phyloP scores from a whole-genome alignment of 2,888 invertebrate species.

The Aplocera efformata region DNA sequence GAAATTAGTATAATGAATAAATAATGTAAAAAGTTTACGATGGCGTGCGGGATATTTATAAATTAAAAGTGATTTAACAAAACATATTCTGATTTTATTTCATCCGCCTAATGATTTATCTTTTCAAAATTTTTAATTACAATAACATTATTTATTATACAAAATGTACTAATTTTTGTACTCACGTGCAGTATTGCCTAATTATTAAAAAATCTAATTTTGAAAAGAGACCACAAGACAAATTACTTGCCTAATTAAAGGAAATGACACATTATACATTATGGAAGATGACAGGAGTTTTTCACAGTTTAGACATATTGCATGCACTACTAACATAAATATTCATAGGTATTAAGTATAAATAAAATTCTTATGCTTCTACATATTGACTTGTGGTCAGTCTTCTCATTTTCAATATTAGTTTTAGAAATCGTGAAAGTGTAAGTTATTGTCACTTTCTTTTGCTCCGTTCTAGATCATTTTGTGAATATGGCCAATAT shows the following conservation, averaged over 20 bases:
- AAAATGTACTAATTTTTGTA: conserved; percentile 61
- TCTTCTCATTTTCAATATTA: conserved; percentile 25
- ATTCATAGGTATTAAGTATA: background rate
- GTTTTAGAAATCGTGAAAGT: conserved; percentile 29
- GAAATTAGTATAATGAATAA: too few species aligned
- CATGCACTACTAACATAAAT: too few species aligned
- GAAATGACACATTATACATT: too few species aligned
- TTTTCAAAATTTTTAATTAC: conserved; percentile 42
- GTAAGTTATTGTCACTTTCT: conserved; percentile 27
- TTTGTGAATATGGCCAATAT: conserved; percentile 20
- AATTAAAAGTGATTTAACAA: conserved; percentile 55
- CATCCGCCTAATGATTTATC: conserved; percentile 53
- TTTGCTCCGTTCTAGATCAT: conserved; percentile 25
- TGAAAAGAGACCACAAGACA: conserved; percentile 25
- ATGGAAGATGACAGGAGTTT: too few species aligned
- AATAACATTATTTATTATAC: conserved; percentile 39
- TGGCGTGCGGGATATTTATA: background rate
- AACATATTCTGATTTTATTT: conserved; percentile 72
- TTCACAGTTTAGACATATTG: too few species aligned
- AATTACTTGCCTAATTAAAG: too few species aligned
- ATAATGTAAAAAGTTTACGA: background rate
- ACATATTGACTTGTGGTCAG: conserved; percentile 26
- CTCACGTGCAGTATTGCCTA: conserved; percentile 65
- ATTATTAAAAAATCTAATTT: conserved; percentile 31
- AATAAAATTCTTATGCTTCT: conserved; percentile 3